These are phyloP conservation scores for Venusia cambrica DNA, from an alignment of 2,888 invertebrate genomes.

Conservation along the genomic window DNA sequence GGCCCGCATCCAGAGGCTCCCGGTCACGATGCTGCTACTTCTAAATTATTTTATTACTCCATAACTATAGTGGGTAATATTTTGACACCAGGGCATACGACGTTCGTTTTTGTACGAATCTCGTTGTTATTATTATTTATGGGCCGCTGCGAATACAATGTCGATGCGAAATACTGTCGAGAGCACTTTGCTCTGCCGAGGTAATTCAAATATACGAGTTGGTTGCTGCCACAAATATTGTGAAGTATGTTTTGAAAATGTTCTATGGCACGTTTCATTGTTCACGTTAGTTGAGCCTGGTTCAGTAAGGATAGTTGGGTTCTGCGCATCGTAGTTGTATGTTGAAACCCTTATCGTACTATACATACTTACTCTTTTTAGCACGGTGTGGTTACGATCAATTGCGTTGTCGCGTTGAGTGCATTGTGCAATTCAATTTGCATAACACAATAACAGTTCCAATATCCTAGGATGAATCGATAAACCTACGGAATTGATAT, in stretches of 20 bases:
- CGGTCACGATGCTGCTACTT: slow-evolving; percentile 47
- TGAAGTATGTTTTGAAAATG: slow-evolving; percentile 34
- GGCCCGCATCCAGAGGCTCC: slow-evolving; percentile 51
- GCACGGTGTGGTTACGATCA: slow-evolving; percentile 36
- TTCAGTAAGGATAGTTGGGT: slow-evolving; percentile 13
- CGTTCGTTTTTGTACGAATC: slow-evolving; percentile 30
- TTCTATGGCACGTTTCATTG: slow-evolving; percentile 25
- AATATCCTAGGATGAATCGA: slow-evolving; percentile 44
- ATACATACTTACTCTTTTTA: no score
- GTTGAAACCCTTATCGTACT: no score
- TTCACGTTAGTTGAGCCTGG: slow-evolving; percentile 22
- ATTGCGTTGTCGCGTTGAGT: slow-evolving; percentile 50
- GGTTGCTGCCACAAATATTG: slow-evolving; percentile 39
- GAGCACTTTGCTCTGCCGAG: slow-evolving; percentile 34
- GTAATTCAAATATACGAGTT: slow-evolving; percentile 43
- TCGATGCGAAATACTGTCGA: slow-evolving; percentile 33
- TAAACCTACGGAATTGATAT: slow-evolving; percentile 31
- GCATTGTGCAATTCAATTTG: slow-evolving; percentile 58
- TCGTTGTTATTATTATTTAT: slow-evolving; percentile 32
- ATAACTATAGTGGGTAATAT: slow-evolving; percentile 47
- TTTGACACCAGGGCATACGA: slow-evolving; percentile 29
- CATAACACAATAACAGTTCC: slow-evolving; percentile 52
- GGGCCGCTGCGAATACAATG: slow-evolving; percentile 31
- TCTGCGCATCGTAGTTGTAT: slow-evolving; percentile 1
- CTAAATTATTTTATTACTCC: slow-evolving; percentile 64